A percentile compares a stretch with the other conserved stretches of the same genome.
Evolutionary conservation across 2,888 invertebrate genomes (phyloP).

Genomic region (Hipparchia sbordonii): DNA sequence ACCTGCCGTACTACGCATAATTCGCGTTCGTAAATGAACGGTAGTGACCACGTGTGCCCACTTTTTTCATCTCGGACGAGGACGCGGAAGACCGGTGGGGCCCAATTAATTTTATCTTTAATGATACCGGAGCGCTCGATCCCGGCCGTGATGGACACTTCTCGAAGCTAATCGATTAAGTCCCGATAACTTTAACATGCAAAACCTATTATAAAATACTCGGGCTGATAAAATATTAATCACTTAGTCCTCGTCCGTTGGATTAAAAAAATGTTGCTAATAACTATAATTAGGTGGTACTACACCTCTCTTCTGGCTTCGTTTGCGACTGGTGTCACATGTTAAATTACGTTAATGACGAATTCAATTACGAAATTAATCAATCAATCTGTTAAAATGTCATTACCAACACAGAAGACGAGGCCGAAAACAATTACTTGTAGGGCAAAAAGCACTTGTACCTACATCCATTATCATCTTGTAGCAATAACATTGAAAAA

Average conservation of each 20-base stretch:
- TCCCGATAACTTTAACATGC: slow-evolving; percentile 47
- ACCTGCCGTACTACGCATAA: slow-evolving; percentile 82
- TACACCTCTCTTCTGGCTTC: slow-evolving; percentile 14
- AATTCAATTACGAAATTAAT: slow-evolving; percentile 39
- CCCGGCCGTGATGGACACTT: slow-evolving; percentile 52
- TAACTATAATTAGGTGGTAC: slow-evolving; percentile 30
- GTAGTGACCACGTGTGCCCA: slow-evolving; percentile 81
- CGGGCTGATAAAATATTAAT: slow-evolving; percentile 38
- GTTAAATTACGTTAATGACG: slow-evolving; percentile 37
- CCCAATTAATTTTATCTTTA: slow-evolving; percentile 76
- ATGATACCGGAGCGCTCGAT: slow-evolving; percentile 53
- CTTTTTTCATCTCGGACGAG: slow-evolving; percentile 63
- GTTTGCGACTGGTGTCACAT: slow-evolving; percentile 30
- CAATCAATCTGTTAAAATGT: slow-evolving; percentile 39
- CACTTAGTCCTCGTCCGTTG: slow-evolving; percentile 32
- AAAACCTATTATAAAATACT: slow-evolving; percentile 44
- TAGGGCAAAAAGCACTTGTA: slow-evolving; percentile 6
- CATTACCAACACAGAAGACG: slow-evolving; percentile 24
- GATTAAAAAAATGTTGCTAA: slow-evolving; percentile 33
- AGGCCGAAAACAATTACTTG: slow-evolving; percentile 13
- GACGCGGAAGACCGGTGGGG: slow-evolving; percentile 77
- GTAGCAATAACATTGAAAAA: not conserved
- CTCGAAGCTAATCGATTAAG: slow-evolving; percentile 65
- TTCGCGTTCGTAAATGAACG: slow-evolving; percentile 82
- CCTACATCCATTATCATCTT: slow-evolving; percentile 11